Evolutionary conservation across 1,140 invertebrate genomes (phyloP), one percentile per base, ranked within the genome.

Genomic region (Penaeus indicus): DNA sequence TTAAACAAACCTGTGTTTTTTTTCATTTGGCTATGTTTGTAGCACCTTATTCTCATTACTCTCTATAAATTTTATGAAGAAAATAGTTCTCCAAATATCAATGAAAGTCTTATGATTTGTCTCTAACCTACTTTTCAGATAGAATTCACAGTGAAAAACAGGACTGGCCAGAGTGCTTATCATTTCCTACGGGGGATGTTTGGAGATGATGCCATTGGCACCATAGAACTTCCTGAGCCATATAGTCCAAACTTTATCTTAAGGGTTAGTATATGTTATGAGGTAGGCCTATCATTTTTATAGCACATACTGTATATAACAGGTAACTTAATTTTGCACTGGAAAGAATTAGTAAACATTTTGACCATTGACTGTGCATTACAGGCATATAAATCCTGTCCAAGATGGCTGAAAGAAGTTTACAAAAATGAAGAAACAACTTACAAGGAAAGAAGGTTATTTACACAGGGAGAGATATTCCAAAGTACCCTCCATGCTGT

Each of bases 131-230:
- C 10, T 72, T 81, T 62, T 42, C 84, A 91, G 90, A 63, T 89
- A n/a, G 90, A 91, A 27, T 91, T 89, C 47, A 91, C 90, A 0
- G 64, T 82, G 13, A 89, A 84, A 27, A 91, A 91, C 64, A 72
- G 90, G 27, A 91, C 90, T 62, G 90, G 88, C 10, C 90, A 91
- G 84, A 91, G 90, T 64, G 90, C 90, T 22, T 91, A 91, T 75
- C 90, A 91, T 42, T 91, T 91, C 69, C 72, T 91, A 3, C 67
- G 85, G 27, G 90, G 87, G 13, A 89, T 85, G 77, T 90, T 89
- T 89, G 90, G 90, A 62, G 90, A 91, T 22, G 88, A 91, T 47
- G 79, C 69, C 25, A 85, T 88, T 82, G 90, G 88, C 60, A 87
- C 84, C 13, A 91, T 89, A 27, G 80, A 86, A 54, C 79, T 91